Evolutionary conservation across 1,140 invertebrate genomes (phyloP), one percentile per base, ranked within the genome.

Genomic region (Drosophila erecta): DNA sequence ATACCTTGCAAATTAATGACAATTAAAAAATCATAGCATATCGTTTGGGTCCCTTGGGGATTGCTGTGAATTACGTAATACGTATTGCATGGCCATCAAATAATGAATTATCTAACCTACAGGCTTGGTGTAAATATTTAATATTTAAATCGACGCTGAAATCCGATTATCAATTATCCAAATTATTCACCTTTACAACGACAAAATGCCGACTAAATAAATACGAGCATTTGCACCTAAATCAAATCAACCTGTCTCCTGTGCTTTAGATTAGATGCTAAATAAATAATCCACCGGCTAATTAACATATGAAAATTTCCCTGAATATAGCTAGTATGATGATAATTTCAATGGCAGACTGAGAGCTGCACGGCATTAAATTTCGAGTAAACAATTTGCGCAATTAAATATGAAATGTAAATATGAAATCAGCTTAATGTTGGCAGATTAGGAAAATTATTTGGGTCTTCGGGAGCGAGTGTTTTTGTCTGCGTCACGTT

Each of bases 361-460:
- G 14, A 20, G 22, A 38, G 12, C 40, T n/a, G 10, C 2, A 15
- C 2, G 15, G 41, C 33, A 49, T 61, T 40, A 46, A 69, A 17
- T 33, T 46, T 37, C 44, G 12, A n/a, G 41, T 41, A 69, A 69
- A 47, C 49, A 70, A 69, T 70, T 70, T 24, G 22, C 24, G 20
- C 55, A 72, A 53, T 72, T 72, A 72, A 66, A 71, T 72, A 15
- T 22, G 54, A 50, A 53, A 54, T 43, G 58, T 59, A 80, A 70
- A 53, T 53, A 49, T 27, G 35, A 53, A 59, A 46, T 58, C 53
- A 44, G 75, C 53, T 61, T 78, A 44, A 78, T 78, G 49, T 46
- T 33, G 47, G 10, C 24, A 38, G 49, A 69, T 69, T 55, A 47
- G 38, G 49, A 6, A 69, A 44, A 60, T 66, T 74, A 51, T 40